A percentile compares a stretch with the other conserved stretches of the same genome.
These are phyloP conservation scores for Microctonus brassicae DNA, from an alignment of 2,888 invertebrate species.

Conservation along the genomic window DNA sequence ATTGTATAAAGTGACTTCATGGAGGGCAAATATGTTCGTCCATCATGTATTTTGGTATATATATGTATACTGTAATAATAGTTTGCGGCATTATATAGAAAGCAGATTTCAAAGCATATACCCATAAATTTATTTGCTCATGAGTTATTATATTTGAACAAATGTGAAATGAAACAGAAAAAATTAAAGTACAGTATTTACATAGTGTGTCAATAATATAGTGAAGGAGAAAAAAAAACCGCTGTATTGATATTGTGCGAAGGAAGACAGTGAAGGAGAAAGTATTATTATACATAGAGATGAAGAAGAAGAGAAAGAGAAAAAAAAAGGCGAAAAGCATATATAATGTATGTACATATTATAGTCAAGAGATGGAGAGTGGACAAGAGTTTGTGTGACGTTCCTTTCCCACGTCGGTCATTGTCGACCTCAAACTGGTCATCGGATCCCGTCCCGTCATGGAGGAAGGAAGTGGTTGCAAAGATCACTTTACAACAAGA, in stretches of 20 bases:
- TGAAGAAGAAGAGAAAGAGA: background rate
- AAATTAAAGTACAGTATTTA: background rate
- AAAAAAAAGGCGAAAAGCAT: constrained; percentile 40
- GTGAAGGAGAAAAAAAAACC: background rate
- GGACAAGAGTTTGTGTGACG: constrained; percentile 50
- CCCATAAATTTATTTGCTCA: constrained; percentile 11
- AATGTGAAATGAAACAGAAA: background rate
- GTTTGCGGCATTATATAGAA: too few relatives aligned
- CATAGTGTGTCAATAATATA: background rate
- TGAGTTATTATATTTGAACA: constrained; percentile 19
- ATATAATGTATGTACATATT: too few relatives aligned
- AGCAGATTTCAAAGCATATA: background rate
- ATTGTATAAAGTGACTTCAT: too few relatives aligned
- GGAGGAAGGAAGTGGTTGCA: constrained; percentile 68
- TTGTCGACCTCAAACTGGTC: constrained; percentile 68
- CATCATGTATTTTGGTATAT: background rate
- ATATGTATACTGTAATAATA: too few relatives aligned
- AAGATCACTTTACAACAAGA: constrained; percentile 65
- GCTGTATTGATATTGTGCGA: background rate
- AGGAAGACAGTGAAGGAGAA: background rate
- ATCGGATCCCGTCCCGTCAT: constrained; percentile 62
- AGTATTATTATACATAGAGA: background rate
- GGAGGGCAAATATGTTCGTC: too few relatives aligned
- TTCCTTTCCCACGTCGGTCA: constrained; percentile 69
- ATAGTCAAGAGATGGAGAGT: constrained; percentile 38